Conservation (phyloP, 2,113 vertebrate genomes). For the Actenoides lindsayi region DNA sequence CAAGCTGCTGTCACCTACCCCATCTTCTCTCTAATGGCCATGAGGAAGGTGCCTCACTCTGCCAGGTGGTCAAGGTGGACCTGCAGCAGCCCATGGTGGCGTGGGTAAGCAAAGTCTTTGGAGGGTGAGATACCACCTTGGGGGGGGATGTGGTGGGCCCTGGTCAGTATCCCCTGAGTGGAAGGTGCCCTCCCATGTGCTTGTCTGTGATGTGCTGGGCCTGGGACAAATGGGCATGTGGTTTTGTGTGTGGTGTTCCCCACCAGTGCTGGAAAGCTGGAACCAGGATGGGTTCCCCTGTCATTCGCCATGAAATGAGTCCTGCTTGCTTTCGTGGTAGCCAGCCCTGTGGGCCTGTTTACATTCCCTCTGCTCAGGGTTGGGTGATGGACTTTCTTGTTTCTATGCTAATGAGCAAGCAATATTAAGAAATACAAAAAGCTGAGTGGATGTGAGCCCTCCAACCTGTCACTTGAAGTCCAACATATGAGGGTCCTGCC, state of each 20-base stretch:
- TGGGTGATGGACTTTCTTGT: not conserved
- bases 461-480: not conserved
- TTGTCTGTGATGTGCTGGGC: not conserved
- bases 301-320: not conserved
- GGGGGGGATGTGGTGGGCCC: not conserved
- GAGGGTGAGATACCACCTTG: not conserved
- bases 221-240: rapidly evolving
- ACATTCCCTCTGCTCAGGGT: not conserved
- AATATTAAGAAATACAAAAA: not conserved
- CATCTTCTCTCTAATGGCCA: not conserved
- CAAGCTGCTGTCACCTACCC: not conserved
- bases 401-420: not conserved
- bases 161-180: rapidly evolving
- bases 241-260: not conserved
- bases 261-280: not conserved
- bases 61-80: rapidly evolving
- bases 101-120: not conserved
- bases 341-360: not conserved
- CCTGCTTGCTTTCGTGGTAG: not conserved
- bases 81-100: not conserved
- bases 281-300: not conserved
- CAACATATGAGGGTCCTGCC: not conserved
- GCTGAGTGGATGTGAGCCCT: not conserved
- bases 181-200: not conserved
- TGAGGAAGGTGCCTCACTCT: not conserved